Evolutionary conservation across 2,888 invertebrate species (phyloP).

Genomic region (Dynastes grantii): DNA sequence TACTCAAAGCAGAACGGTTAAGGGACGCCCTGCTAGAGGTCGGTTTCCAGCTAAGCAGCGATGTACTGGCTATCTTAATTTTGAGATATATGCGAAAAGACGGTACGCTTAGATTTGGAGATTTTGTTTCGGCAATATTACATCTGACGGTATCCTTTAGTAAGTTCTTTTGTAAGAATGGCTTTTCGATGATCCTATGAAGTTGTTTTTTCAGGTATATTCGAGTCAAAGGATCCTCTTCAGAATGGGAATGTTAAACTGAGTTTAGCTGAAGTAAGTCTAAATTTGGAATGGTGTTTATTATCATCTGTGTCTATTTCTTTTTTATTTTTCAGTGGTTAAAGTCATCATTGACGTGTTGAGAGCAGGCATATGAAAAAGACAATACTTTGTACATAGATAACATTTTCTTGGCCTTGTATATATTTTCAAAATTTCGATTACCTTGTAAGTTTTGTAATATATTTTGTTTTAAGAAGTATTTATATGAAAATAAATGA

Average conservation of each 20-base stretch:
- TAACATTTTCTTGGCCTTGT: conserved; percentile 52
- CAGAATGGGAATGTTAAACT: conserved; percentile 88
- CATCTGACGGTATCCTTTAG: conserved; percentile 92
- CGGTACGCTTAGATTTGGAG: conserved; percentile 91
- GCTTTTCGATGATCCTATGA: neutral
- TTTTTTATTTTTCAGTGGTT: conserved; percentile 79
- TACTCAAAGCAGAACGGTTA: conserved; percentile 88
- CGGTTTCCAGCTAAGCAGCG: conserved; percentile 90
- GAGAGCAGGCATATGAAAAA: conserved; percentile 60
- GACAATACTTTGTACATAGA: conserved; percentile 50
- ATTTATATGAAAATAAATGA: conserved; percentile 50
- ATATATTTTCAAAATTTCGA: conserved; percentile 55
- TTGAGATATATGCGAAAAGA: conserved; percentile 94
- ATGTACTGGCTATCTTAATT: conserved; percentile 86
- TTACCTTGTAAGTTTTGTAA: conserved; percentile 53
- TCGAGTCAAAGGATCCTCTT: conserved; percentile 85
- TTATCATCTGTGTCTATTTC: conserved; percentile 33
- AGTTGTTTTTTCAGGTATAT: conserved; percentile 73
- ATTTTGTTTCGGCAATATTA: conserved; percentile 91
- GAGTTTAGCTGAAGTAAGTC: conserved; percentile 83
- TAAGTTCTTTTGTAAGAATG: conserved; percentile 69
- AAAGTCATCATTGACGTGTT: conserved; percentile 82
- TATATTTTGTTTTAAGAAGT: conserved; percentile 50
- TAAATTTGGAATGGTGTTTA: neutral
- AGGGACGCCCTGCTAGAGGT: conserved; percentile 89